A percentile compares a stretch with the other conserved stretches of the same genome.
phyloP scores from a whole-genome alignment of 2,888 invertebrate species.

The Mythimna vitellina region DNA sequence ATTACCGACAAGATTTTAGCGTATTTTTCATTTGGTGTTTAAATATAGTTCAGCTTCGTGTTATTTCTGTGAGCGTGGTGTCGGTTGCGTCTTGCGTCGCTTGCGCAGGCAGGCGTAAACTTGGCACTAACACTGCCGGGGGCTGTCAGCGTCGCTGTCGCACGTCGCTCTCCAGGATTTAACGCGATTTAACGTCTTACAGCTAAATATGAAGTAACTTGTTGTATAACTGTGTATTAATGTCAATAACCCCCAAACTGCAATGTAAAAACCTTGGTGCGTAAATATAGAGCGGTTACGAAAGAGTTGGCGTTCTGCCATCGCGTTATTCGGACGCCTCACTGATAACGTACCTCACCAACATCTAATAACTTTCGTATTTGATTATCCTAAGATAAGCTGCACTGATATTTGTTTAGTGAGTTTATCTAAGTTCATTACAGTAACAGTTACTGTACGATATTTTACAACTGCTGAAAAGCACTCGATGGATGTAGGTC shows the following conservation, averaged over 20 bases:
- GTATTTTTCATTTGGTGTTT: constrained; percentile 62
- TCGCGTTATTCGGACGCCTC: constrained; percentile 73
- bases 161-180: constrained; percentile 72
- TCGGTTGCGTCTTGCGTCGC: constrained; percentile 61
- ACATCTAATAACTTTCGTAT: constrained; percentile 50
- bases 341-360: constrained; percentile 49
- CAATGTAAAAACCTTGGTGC: constrained; percentile 86
- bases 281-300: constrained; percentile 86
- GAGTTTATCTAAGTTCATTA: constrained; percentile 9
- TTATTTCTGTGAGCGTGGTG: constrained; percentile 80
- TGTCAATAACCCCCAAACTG: constrained; percentile 90
- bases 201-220: constrained; percentile 77
- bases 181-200: constrained; percentile 69
- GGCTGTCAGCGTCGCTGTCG: constrained; percentile 67
- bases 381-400: constrained; percentile 45
- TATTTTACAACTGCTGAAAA: background rate
- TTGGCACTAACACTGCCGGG: constrained; percentile 80
- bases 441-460: constrained; percentile 4
- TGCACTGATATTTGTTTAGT: constrained; percentile 10
- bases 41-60: constrained; percentile 76
- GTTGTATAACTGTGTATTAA: constrained; percentile 82
- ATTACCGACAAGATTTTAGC: constrained; percentile 26
- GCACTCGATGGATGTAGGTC: background rate
- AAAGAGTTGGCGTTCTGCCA: constrained; percentile 87
- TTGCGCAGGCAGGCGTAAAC: constrained; percentile 79